phyloP scores from a whole-genome alignment of 2,113 vertebrate genomes.

The Psephotus haematonotus region DNA sequence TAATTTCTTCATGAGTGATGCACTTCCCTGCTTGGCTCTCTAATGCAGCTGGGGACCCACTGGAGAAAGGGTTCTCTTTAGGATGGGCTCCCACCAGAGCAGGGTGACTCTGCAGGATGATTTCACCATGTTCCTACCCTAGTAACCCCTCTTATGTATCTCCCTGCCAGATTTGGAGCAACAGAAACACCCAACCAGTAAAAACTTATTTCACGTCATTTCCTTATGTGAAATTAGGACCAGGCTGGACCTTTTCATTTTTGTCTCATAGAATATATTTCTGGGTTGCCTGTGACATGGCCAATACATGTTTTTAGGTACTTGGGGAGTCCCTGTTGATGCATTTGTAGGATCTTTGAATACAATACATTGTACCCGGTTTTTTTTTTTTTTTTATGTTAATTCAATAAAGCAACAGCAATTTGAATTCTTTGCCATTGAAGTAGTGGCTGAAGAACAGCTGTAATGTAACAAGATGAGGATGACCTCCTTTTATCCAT shows the following conservation, averaged over 20 bases:
- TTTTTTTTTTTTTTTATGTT: neutral
- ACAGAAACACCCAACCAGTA: neutral
- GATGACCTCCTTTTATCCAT: conserved; percentile 6
- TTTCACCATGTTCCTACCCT: neutral
- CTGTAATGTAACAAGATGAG: neutral
- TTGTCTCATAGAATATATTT: neutral
- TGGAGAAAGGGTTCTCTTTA: neutral
- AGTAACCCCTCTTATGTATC: neutral
- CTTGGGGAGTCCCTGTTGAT: neutral
- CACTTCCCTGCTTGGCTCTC: neutral
- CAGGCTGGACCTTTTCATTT: neutral
- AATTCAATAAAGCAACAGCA: neutral
- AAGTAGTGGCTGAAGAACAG: conserved; percentile 4
- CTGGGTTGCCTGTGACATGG: neutral
- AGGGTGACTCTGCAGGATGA: neutral
- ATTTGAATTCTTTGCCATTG: neutral
- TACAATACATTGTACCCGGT: neutral
- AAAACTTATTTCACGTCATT: neutral
- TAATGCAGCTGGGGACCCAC: neutral
- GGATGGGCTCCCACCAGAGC: neutral
- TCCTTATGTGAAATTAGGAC: neutral
- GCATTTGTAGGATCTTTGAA: neutral
- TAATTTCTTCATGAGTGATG: neutral
- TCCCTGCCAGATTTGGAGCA: neutral
- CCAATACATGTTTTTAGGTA: neutral